Conservation (phyloP, 2,113 vertebrate genomes). For the Grammomys dolichurus region DNA sequence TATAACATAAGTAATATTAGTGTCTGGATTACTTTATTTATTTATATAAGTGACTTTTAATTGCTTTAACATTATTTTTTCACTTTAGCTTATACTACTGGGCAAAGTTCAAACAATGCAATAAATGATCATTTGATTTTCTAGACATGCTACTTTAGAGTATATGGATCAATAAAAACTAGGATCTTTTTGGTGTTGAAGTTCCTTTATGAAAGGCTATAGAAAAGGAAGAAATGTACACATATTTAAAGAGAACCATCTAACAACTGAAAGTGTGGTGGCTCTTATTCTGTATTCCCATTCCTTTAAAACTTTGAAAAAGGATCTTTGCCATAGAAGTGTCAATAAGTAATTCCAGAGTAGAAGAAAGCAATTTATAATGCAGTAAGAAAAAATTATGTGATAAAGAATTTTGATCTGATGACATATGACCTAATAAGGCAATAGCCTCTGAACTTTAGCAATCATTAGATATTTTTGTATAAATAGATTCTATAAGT, state of each 20-base stretch:
- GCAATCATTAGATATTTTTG: conserved; percentile 55
- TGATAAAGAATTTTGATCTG: conserved; percentile 64
- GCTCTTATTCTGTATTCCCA: conserved; percentile 40
- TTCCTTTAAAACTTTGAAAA: conserved; percentile 54
- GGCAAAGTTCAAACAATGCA: conserved; percentile 32
- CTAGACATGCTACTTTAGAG: conserved; percentile 33
- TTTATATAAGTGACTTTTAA: conserved; percentile 64
- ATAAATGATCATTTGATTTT: conserved; percentile 47
- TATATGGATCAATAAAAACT: conserved; percentile 12
- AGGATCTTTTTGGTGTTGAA: conserved; percentile 21
- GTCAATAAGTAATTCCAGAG: conserved; percentile 57
- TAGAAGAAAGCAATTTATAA: conserved; percentile 70
- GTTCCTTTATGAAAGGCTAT: conserved; percentile 4
- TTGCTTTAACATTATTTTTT: conserved; percentile 56
- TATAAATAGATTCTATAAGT: conserved; percentile 61
- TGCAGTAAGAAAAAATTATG: conserved; percentile 69
- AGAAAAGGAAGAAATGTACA: conserved; percentile 52
- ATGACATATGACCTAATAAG: conserved; percentile 46
- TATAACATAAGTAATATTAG: conserved; percentile 37
- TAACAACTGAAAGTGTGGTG: conserved; percentile 20
- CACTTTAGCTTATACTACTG: conserved; percentile 47
- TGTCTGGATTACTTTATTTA: conserved; percentile 58
- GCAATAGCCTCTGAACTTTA: conserved; percentile 50
- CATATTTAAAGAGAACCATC: conserved; percentile 29
- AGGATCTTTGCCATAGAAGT: conserved; percentile 25